Evolutionary conservation across 92 coral and sea anemone genomes (phyloP), one percentile per base, ranked within the genome.

Genomic region (Epizoanthus ramosus): DNA sequence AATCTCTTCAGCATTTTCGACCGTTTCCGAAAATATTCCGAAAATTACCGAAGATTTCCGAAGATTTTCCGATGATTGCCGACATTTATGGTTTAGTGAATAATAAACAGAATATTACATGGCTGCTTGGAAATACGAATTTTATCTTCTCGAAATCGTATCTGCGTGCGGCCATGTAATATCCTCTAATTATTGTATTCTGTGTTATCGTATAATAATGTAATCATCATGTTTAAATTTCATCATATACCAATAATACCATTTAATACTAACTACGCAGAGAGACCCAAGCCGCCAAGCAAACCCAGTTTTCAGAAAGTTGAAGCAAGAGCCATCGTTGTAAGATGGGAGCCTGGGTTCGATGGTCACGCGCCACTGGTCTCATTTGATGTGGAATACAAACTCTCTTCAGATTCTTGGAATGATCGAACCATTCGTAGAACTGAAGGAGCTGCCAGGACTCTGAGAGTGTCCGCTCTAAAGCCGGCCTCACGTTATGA

Each of bases 401-500:
- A 92, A 79, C 83, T 83, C 22, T 18, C 68, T n/a, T 50, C 83
- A 19, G 50, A 45, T 54, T 80, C 25, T 33, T 90, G 97, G 94
- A 71, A 35, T 5, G 53, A 68, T 9, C 73, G 81, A 63, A 14
- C 7, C 5, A 67, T 17, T 31, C 67, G 61, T 6, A 53, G 15
- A 18, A 91, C 88, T 5, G 76, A 81, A 2, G 92, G 89, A 23
- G 53, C 25, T 68, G 68, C 85, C 16, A 79, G 53, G 61, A 91
- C 81, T 16, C 87, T 84, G 41, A 75, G 75, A 6, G 81, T 94
- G 63, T 59, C 79, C 7, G 73, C 74, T 56, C 93, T 97, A 33
- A 82, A 81, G 66, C 99, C 99, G 21, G 95, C 95, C 21, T 86
- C 99, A 35, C 70, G 73, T 0, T 97, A 97, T 63, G 85, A 88